These are phyloP conservation scores for Crocodylus rhombifer DNA, from an alignment of 2,797 vertebrate genomes.

Conservation along the genomic window DNA sequence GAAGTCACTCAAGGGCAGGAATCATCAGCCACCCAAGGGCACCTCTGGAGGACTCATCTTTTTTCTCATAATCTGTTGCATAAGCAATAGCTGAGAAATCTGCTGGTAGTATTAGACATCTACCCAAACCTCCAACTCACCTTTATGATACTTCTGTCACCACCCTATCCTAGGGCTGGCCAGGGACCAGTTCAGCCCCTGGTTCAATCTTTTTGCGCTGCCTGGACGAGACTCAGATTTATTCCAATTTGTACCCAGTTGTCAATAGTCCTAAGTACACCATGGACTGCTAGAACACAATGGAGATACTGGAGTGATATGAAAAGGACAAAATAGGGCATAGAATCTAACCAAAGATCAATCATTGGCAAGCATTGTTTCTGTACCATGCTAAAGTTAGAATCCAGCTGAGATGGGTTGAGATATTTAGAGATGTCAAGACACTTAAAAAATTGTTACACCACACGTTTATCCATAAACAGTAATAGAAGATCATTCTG, in stretches of 20 bases:
- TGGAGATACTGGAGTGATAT: background rate
- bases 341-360: background rate
- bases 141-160: background rate
- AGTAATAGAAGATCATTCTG: background rate
- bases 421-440: background rate
- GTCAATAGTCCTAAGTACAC: background rate
- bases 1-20: background rate
- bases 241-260: background rate
- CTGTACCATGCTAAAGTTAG: background rate
- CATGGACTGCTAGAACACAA: accelerated
- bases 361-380: background rate
- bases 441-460: no score
- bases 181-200: background rate
- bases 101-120: background rate
- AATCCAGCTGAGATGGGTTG: background rate
- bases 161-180: accelerated
- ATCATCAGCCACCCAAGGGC: background rate
- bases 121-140: background rate
- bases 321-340: background rate
- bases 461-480: background rate
- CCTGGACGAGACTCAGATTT: background rate
- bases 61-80: background rate
- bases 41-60: background rate
- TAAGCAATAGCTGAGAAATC: background rate
- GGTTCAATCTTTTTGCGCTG: background rate